Base-by-base conservation (phyloP, 2,797 vertebrate genomes). In the Platyrinchus mystaceus region DNA sequence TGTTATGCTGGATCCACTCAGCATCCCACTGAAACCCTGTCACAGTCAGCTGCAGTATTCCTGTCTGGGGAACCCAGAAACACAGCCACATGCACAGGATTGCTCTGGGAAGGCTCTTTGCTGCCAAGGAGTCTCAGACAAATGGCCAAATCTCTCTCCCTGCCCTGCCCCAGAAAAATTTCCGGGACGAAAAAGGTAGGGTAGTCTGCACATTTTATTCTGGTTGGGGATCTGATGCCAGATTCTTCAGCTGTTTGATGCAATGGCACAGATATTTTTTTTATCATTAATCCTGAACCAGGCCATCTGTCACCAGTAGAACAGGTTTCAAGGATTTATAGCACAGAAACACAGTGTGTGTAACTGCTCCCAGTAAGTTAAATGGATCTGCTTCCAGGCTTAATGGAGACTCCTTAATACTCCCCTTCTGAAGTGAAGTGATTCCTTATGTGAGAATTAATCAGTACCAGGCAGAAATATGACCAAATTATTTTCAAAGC, bases 291-390 rank as follows among this genome's bases (percentile, higher is more conserved):
- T 92, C 85, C 87, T 34, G 28, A 84, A 92, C 64, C 60, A 85
- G 86, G 30, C 92, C 90, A 92, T 80, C 81, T 95, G 90, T 89
- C 93, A 84, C 27, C 55, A 80, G 37, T 69, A 50, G 66, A 92
- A 93, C 59, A 77, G 84, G 84, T 95, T 95, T 93, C 55, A 83
- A 84, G 76, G 90, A 93, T 85, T 89, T 92, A 80, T 69, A 86
- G 50, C 67, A 41, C 7, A 46, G 63, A 90, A 93, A 69, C 17
- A 27, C 24, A 44, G 49, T 1, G 10, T 22, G 16, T 53, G 17
- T 58, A 71, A 83, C 73, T 47, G 37, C 37, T 78, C 37, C 49
- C 26, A 20, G 47, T 71, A 49, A 52, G 53, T 85, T 85, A 56
- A 85, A 67, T 66, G 47, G 62, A 68, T 55, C 71, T 92, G 27